Base-by-base conservation (phyloP, 2,888 invertebrate species). In the Mermis nigrescens region DNA sequence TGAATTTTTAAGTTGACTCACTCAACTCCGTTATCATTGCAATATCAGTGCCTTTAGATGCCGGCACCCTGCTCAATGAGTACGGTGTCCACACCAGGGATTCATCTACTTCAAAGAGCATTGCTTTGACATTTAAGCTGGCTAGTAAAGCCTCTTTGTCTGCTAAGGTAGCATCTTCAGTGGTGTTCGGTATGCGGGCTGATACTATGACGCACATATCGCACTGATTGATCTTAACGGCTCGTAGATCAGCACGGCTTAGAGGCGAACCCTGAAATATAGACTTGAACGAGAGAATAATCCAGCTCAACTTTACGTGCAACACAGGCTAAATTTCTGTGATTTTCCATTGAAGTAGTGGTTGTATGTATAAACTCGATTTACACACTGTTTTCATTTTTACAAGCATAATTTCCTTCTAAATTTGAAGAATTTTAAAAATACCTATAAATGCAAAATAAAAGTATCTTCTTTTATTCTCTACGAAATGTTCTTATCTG, bases 151-250 rank as follows among this genome's bases (percentile, higher is more conserved):
- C 94, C 79, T 58, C 58, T 22, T 58, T 58, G 58, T 58, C 58
- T 2, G 58, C 52, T 7, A 58, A 28, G 12, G 52, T 52, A 1
- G 58, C 19, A 32, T 58, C 58, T 32, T 58, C 58, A 31, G 31
- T 91, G 19, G 31, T 46, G 78, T 58, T 58, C 28, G 90, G 90
- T 80, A 94, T 92, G 82, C 91, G 91, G 73, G 92, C 92, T 75
- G 92, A 94, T 77, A 95, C 80, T 76, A 95, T 94, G 76, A 94
- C 94, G 81, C 94, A 95, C 94, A 95, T 95, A 82, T 94, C 94
- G 82, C 94, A 95, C 72, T 94, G 81, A 79, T 95, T 94, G 67
- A 95, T 91, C 78, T 94, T 94, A 67, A 95, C 94, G 75, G 94
- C 92, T 72, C 95, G 83, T 75, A 95, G 80, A 80, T 95, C 92